Percentiles rank a stretch among this genome's conserved stretches.
phyloP scores from a whole-genome alignment of 37 sponge, comb jelly and placozoan species.

The Hormiphora californensis region DNA sequence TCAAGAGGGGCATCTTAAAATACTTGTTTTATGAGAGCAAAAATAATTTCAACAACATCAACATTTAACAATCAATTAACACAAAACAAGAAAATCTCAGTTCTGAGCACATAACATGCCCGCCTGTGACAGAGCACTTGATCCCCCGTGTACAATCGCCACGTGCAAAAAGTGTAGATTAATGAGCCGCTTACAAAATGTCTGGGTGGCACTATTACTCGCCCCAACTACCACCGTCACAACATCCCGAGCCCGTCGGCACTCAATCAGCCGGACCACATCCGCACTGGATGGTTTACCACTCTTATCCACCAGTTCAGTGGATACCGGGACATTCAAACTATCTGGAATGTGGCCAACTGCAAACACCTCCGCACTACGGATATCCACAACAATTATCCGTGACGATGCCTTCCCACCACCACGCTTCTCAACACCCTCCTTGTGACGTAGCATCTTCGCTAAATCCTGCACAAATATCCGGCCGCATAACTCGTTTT shows the following conservation, averaged over 20 bases:
- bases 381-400: slow-evolving; percentile 21
- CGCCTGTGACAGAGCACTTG: slow-evolving; percentile 41
- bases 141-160: slow-evolving; percentile 14
- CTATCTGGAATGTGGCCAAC: slow-evolving; percentile 40
- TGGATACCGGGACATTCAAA: neutral
- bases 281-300: neutral
- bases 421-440: slow-evolving; percentile 17
- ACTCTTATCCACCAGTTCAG: neutral
- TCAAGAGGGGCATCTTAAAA: no score
- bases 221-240: slow-evolving; percentile 40
- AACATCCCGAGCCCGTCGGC: neutral
- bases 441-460: neutral
- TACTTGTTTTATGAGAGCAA: no score
- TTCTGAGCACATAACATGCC: slow-evolving; percentile 51
- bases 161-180: slow-evolving; percentile 23
- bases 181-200: slow-evolving; percentile 19
- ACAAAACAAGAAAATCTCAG: no score
- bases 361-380: slow-evolving; percentile 30
- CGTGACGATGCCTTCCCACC: neutral
- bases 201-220: neutral
- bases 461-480: slow-evolving; percentile 47
- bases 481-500: slow-evolving; percentile 17
- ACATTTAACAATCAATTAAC: no score
- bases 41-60: no score
- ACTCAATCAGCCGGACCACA: neutral